Evolutionary conservation across 2,113 vertebrate genomes (phyloP).

Genomic region (Ardeotis arabs): DNA sequence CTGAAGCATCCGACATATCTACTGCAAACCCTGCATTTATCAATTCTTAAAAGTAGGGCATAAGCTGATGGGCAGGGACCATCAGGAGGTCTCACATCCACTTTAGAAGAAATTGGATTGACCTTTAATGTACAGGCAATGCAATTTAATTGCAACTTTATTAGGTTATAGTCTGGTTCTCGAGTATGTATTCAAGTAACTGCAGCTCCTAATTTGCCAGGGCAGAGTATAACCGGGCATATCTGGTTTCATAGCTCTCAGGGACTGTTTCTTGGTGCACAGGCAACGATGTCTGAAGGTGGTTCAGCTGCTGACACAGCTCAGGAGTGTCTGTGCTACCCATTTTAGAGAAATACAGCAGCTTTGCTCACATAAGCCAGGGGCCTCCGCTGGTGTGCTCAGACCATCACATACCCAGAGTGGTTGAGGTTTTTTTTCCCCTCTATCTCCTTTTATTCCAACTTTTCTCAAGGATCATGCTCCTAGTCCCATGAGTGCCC

Average conservation of each 20-base stretch:
- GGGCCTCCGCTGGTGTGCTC: neutral
- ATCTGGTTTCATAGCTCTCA: neutral
- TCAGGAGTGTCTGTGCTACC: neutral
- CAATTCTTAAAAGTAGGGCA: neutral
- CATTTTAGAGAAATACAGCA: neutral
- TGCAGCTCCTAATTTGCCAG: neutral
- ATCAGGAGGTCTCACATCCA: neutral
- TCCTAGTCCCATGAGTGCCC: neutral
- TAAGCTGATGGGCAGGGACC: neutral
- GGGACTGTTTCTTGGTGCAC: neutral
- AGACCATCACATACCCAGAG: neutral
- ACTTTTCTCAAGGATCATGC: neutral
- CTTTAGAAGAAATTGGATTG: neutral
- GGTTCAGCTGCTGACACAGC: neutral
- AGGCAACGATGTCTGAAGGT: neutral
- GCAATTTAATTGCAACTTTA: neutral
- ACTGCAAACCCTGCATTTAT: neutral
- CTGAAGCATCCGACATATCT: neutral
- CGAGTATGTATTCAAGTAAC: neutral
- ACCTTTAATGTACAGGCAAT: neutral
- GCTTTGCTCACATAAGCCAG: neutral
- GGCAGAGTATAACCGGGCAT: fast-evolving
- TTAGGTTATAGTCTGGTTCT: neutral
- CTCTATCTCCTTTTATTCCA: neutral
- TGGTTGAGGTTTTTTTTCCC: neutral